Evolutionary conservation across 2,888 invertebrate genomes (phyloP).

Genomic region (Cerastoderma edule): DNA sequence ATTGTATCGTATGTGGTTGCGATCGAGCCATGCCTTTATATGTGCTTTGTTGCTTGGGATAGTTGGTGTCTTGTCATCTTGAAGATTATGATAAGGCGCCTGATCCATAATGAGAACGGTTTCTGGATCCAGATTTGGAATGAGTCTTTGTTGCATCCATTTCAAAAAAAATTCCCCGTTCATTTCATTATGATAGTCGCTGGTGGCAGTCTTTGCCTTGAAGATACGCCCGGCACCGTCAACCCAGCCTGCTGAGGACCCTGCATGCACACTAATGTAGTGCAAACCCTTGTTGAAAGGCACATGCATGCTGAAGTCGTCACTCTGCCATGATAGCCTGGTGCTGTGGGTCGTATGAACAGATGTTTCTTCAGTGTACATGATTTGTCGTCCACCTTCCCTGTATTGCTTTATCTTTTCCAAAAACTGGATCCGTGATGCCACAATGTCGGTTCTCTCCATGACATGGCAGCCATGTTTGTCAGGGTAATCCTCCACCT

Average conservation of each 20-base stretch:
- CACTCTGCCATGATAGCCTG: slow-evolving; percentile 16
- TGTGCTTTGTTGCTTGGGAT: slow-evolving; percentile 26
- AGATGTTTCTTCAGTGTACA: slow-evolving; percentile 21
- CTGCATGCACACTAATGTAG: slow-evolving; percentile 32
- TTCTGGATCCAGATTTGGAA: slow-evolving; percentile 27
- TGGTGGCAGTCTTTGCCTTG: slow-evolving; percentile 27
- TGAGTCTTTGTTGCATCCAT: slow-evolving; percentile 32
- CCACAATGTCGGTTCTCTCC: slow-evolving; percentile 17
- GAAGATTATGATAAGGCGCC: slow-evolving; percentile 33
- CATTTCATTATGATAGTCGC: slow-evolving; percentile 47
- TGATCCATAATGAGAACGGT: slow-evolving; percentile 31
- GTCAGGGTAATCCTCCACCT: too few relatives aligned
- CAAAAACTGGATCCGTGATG: slow-evolving; percentile 7
- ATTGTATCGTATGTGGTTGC: background rate
- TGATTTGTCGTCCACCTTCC: slow-evolving; percentile 5
- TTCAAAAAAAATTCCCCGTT: slow-evolving; percentile 26
- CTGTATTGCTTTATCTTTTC: slow-evolving; percentile 8
- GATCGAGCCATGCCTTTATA: slow-evolving; percentile 24
- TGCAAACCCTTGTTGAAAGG: slow-evolving; percentile 20
- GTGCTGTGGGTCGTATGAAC: slow-evolving; percentile 15
- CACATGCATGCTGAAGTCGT: background rate
- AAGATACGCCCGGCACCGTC: slow-evolving; percentile 14
- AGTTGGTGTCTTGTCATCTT: slow-evolving; percentile 32
- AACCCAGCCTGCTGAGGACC: slow-evolving; percentile 16
- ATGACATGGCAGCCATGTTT: too few relatives aligned